Base-by-base conservation (phyloP, 2,113 vertebrate species). In the Polypterus senegalus region DNA sequence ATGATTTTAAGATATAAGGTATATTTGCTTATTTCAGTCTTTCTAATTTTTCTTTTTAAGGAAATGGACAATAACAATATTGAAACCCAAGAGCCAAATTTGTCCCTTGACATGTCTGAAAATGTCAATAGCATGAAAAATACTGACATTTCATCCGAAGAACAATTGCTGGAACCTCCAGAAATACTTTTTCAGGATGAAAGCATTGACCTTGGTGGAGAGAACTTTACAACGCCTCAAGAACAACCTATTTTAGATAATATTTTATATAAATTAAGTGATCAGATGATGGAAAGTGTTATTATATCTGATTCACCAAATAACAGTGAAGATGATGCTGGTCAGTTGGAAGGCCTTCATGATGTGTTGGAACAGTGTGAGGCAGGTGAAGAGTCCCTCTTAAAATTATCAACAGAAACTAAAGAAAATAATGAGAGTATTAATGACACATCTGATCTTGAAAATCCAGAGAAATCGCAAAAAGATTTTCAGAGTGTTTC, bases 231-330 rank as follows among this genome's bases (percentile, higher is more conserved):
- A 11, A 90, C 88, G 3, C 91, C 90, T 44, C 91, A 78, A 58
- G 90, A 87, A 1, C 89, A 91, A 71, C 89, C 89, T 43, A 66
- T 84, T 0, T 91, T 90, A 0, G 92, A 88, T 56, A 85, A 87
- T 65, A 83, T 89, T 7, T 70, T 83, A 7, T 92, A 92, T 63
- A 97, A 88, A 65, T 88, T 98, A 4, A 92, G 88, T 1, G 96
- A 98, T 49, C 93, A 97, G 62, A 91, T 97, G 93, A 96, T 99
- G 95, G 96, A 99, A 62, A 99, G 96, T 0, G 96, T 99, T 59
- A 83, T 99, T 73, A 99, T 99, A 66, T 98, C 94, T 0, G 95
- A 99, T 77, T 99, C 96, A 0, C 92, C 95, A 0, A 96, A 90
- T 62, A 88, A 93, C 64, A 98, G 95, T 1, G 95, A 97, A 63